Conservation (phyloP, 2,888 invertebrate genomes). For the Escarpia spicata region DNA sequence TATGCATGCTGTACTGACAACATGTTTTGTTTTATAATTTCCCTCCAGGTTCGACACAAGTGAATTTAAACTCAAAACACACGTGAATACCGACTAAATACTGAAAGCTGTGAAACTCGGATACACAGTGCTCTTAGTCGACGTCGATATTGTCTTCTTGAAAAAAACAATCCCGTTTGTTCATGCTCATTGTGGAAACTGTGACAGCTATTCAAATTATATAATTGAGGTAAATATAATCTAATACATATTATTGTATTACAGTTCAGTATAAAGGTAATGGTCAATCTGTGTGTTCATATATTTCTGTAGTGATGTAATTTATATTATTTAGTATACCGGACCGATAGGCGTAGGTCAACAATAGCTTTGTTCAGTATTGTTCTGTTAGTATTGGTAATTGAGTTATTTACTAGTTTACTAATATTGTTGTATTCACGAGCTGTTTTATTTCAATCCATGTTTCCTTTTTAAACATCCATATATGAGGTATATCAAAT, state of each 20-base stretch:
- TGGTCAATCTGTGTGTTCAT: background rate
- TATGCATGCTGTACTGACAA: background rate
- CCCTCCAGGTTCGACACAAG: slow-evolving; percentile 23
- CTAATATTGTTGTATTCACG: no score
- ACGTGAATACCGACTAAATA: slow-evolving; percentile 37
- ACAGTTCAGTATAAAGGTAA: background rate
- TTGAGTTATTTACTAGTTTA: no score
- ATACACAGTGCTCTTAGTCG: slow-evolving; percentile 33
- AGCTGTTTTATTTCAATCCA: no score
- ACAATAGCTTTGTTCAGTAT: no score
- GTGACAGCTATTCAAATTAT: slow-evolving; percentile 37
- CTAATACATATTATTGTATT: background rate
- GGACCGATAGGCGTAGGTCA: no score
- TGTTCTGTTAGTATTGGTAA: no score
- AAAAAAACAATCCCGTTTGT: slow-evolving; percentile 32
- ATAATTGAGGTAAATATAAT: slow-evolving; percentile 19
- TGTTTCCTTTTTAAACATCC: no score
- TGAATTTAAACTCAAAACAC: slow-evolving; percentile 35
- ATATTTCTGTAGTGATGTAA: no score
- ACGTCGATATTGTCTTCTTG: slow-evolving; percentile 39
- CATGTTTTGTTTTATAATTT: background rate
- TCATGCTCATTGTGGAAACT: slow-evolving; percentile 26
- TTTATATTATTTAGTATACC: no score
- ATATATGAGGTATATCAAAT: no score
- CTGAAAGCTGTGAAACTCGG: slow-evolving; percentile 33